Conservation (phyloP, 2,797 vertebrate species). For the Hoplostethus atlanticus region DNA sequence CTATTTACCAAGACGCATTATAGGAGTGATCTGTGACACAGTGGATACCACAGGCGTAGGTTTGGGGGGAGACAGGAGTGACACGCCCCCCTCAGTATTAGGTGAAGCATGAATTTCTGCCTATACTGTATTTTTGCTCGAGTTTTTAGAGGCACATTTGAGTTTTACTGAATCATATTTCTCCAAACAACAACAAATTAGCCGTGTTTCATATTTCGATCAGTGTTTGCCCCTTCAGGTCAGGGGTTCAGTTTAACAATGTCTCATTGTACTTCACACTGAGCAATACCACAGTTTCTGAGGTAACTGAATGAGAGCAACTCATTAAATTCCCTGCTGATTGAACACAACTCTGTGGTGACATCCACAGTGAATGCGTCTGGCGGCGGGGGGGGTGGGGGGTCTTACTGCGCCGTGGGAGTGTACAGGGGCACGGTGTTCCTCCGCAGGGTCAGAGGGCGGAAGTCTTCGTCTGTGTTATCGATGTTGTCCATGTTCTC, state of each 20-base stretch:
- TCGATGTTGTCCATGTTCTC: slow-evolving; percentile 79
- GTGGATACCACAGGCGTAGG: background rate
- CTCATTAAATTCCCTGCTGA: background rate
- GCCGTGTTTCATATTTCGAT: too few species aligned
- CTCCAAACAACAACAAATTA: too few species aligned
- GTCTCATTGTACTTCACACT: too few species aligned
- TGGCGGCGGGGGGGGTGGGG: slow-evolving; percentile 13
- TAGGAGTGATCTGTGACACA: background rate
- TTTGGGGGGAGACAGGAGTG: too few species aligned
- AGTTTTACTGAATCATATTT: too few species aligned
- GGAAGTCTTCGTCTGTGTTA: slow-evolving; percentile 64
- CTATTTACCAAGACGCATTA: slow-evolving; percentile 11
- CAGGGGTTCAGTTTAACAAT: too few species aligned
- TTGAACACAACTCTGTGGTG: background rate
- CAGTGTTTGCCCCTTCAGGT: too few species aligned
- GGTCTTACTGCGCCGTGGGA: slow-evolving; percentile 69
- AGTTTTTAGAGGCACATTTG: too few species aligned
- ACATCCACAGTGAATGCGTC: background rate
- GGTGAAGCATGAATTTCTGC: too few species aligned
- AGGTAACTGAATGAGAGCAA: slow-evolving; percentile 2
- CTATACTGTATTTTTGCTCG: too few species aligned
- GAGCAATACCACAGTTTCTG: background rate
- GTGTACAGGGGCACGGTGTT: slow-evolving; percentile 55
- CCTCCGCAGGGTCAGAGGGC: slow-evolving; percentile 67
- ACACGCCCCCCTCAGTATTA: too few species aligned